Evolutionary conservation across 1,140 invertebrate species (phyloP), one percentile per base, ranked within the genome.

Genomic region (Papilio xuthus): DNA sequence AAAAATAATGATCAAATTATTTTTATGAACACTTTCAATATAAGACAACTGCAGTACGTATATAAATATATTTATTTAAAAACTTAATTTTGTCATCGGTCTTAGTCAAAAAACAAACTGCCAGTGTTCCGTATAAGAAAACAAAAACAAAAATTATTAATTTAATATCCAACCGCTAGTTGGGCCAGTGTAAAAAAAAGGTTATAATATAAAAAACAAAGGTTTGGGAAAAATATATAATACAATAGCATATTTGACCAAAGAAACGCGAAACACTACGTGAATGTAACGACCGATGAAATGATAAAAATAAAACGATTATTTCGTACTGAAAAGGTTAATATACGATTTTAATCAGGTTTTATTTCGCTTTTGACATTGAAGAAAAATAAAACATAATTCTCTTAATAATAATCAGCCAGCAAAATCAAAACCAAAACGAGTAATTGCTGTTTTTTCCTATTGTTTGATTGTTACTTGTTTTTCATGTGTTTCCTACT

Each of bases 351-450:
- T 18, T 67, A 67, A 67, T 67, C 60, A 18, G 26, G 4, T 15
- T 32, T 67, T 67, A 18, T 67, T 67, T 67, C 60, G 13, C 26
- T 67, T 67, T 67, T 67, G 26, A 67, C 13, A 63, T 63, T 63
- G 60, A 63, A 67, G 60, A 67, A 67, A 53, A 56, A 56, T 56
- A 56, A 56, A 32, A 67, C 1, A 67, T 15, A 12, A 67, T 67
- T 32, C 28, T 32, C 12, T 15, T 28, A 50, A 50, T 50, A 50
- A 50, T 50, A 20, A 56, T 56, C 53, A 56, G 53, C n/a, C 26
- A 67, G 28, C 26, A 3, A 28, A 67, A 67, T 28, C 60, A 28
- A 67, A 32, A 67, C 4, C 26, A 32, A 67, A 67, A 28, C 60
- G 13, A 7, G 12, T 67, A 32, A 28, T 67, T 60, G 12, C 26